Conservation (phyloP, 2,113 vertebrate species). For the Danio rerio region GRCz12tu NC_133178.1:36577001-36577500, state of each 20-base stretch:
- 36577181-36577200: not conserved
- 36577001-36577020: not conserved
- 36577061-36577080: not conserved
- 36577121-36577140: not conserved
- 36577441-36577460: not conserved
- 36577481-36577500: not conserved
- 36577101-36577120: not conserved
- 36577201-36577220: slow-evolving; percentile 17
- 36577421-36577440: not conserved
- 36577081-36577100: slow-evolving; percentile 1
- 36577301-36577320: not conserved
- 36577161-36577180: not conserved
- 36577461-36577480: not conserved
- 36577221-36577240: slow-evolving; percentile 2
- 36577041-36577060: not conserved
- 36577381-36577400: not conserved
- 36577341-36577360: slow-evolving; percentile 36
- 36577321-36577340: slow-evolving; percentile 51
- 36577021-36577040: not conserved
- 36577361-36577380: not conserved
- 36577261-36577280: not conserved
- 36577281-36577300: not conserved
- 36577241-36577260: not conserved
- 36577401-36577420: not conserved
- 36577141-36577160: not conserved